These are phyloP conservation scores for Spea bombifrons DNA, from an alignment of 2,113 vertebrate species.

Conservation along the genomic window DNA sequence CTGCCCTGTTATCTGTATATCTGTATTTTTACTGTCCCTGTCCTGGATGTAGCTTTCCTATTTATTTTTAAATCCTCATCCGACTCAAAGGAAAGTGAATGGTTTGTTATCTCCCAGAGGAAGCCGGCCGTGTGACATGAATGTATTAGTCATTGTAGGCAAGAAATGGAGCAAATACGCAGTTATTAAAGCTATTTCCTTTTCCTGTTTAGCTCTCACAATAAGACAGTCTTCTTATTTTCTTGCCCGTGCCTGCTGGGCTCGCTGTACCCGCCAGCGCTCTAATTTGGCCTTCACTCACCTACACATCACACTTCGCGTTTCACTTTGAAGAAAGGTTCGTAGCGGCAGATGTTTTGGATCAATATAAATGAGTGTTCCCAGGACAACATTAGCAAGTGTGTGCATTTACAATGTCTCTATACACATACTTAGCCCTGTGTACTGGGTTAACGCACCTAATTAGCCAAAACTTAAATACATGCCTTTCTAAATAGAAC, in stretches of 20 bases:
- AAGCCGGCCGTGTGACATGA: constrained; percentile 17
- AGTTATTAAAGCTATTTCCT: constrained; percentile 37
- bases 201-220: constrained; percentile 39
- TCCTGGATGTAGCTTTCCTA: background rate
- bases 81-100: constrained; percentile 37
- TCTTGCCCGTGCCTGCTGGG: constrained; percentile 11
- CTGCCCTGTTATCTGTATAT: background rate
- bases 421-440: constrained; percentile 17
- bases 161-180: constrained; percentile 24
- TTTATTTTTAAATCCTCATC: background rate
- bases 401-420: constrained; percentile 20
- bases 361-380: constrained; percentile 33
- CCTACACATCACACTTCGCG: constrained; percentile 15
- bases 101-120: constrained; percentile 29
- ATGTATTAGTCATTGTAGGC: constrained; percentile 24
- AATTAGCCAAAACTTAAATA: too few species aligned
- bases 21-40: background rate
- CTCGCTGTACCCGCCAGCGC: background rate
- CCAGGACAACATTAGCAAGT: constrained; percentile 11
- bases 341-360: constrained; percentile 28
- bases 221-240: constrained; percentile 14
- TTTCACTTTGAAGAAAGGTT: constrained; percentile 18
- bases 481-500: too few species aligned
- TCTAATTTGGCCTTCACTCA: constrained; percentile 21
- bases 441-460: background rate